Percentiles rank a stretch among this genome's conserved stretches.
These are phyloP conservation scores for Leptinotarsa haldemani DNA, from an alignment of 2,888 invertebrate genomes.

Conservation along the genomic window DNA sequence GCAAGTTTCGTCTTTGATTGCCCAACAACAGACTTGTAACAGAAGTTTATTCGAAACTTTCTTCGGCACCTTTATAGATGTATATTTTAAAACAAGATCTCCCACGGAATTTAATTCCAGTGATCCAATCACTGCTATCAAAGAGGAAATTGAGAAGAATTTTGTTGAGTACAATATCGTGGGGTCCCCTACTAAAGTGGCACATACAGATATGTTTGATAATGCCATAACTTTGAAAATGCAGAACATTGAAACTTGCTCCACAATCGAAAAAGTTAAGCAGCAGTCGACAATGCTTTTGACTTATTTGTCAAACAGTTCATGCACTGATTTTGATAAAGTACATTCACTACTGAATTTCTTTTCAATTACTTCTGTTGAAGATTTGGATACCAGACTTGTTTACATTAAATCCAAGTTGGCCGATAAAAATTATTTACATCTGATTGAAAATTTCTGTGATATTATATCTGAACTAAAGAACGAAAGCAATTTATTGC, in stretches of 20 bases:
- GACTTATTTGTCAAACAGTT: slow-evolving; percentile 16
- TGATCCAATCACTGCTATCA: slow-evolving; percentile 67
- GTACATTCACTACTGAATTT: slow-evolving; percentile 61
- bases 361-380: slow-evolving; percentile 62
- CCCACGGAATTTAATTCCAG: slow-evolving; percentile 60
- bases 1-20: slow-evolving; percentile 73
- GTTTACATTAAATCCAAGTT: slow-evolving; percentile 42
- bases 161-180: slow-evolving; percentile 29
- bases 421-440: not conserved
- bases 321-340: slow-evolving; percentile 26
- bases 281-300: slow-evolving; percentile 64
- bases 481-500: slow-evolving; percentile 7
- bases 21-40: slow-evolving; percentile 70
- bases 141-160: slow-evolving; percentile 64
- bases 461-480: slow-evolving; percentile 5
- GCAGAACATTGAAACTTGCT: slow-evolving; percentile 68
- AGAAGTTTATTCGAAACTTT: slow-evolving; percentile 67
- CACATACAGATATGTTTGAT: slow-evolving; percentile 40
- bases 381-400: slow-evolving; percentile 61
- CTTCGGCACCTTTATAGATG: slow-evolving; percentile 71
- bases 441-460: slow-evolving; percentile 27
- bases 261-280: slow-evolving; percentile 68
- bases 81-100: slow-evolving; percentile 68
- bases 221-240: slow-evolving; percentile 62
- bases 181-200: not conserved